phyloP scores from a whole-genome alignment of 2,113 vertebrate genomes.

The Nipponia nippon region DNA sequence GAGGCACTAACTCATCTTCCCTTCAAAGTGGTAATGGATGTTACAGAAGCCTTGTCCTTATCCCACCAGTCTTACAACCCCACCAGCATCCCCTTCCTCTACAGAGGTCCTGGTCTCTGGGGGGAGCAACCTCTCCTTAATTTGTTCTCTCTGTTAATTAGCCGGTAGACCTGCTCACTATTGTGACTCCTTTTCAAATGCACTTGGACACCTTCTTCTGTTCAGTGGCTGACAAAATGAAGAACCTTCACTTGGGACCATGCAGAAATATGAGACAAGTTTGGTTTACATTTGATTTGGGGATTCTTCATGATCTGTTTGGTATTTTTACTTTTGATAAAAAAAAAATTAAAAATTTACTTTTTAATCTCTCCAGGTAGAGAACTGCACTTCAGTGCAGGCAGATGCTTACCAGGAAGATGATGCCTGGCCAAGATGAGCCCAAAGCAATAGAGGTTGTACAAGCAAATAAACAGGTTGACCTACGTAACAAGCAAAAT shows the following conservation, averaged over 20 bases:
- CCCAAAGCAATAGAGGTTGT: not conserved
- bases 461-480: not conserved
- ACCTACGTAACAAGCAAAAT: not conserved
- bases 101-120: not conserved
- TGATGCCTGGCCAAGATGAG: not conserved
- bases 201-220: not conserved
- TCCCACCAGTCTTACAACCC: not conserved
- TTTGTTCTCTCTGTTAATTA: not conserved
- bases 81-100: not conserved
- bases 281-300: not conserved
- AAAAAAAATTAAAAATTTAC: not conserved
- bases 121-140: not conserved
- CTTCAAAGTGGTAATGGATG: not conserved
- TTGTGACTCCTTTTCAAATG: not conserved
- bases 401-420: not conserved
- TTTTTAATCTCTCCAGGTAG: not conserved
- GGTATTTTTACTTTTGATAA: not conserved
- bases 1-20: not conserved
- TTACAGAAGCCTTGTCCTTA: not conserved
- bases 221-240: not conserved
- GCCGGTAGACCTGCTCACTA: not conserved
- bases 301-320: not conserved
- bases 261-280: not conserved
- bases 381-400: not conserved
- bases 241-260: not conserved